These are phyloP conservation scores for Trachemys scripta DNA, from an alignment of 2,113 vertebrate species.

Conservation along the genomic window DNA sequence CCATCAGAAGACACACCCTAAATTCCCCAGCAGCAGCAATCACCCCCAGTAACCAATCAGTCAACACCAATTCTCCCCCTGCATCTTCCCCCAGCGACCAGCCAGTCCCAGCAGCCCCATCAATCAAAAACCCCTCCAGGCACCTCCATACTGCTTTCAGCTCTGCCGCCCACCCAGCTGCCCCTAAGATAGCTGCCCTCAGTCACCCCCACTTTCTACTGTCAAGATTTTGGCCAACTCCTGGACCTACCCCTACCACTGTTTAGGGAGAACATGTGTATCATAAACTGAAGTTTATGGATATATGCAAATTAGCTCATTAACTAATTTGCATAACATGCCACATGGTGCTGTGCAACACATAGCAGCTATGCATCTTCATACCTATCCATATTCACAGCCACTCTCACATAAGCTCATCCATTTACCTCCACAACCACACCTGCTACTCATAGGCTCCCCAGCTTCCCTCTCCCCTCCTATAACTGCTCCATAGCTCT, in stretches of 20 bases:
- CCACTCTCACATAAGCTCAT: no score
- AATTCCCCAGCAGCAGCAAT: no score
- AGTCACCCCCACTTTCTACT: neutral
- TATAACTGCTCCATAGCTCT: no score
- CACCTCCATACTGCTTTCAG: neutral
- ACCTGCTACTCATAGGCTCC: neutral
- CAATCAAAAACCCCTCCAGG: neutral
- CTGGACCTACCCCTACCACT: neutral
- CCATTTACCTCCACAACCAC: no score
- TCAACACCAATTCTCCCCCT: neutral
- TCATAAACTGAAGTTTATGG: neutral
- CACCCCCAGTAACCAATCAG: neutral
- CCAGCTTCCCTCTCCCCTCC: neutral
- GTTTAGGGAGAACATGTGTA: neutral
- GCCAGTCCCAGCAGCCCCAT: neutral
- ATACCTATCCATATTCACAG: no score
- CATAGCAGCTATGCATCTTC: neutral
- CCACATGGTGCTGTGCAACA: neutral
- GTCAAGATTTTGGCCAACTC: neutral
- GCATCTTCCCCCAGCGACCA: no score
- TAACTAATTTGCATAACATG: neutral
- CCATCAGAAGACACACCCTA: neutral
- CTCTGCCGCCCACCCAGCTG: neutral
- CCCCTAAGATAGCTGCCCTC: neutral
- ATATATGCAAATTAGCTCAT: neutral